A percentile compares a stretch with the other conserved stretches of the same genome.
phyloP scores from a whole-genome alignment of 37 sponge, comb jelly and placozoan genomes.

The Dysidea cf. avara region DNA sequence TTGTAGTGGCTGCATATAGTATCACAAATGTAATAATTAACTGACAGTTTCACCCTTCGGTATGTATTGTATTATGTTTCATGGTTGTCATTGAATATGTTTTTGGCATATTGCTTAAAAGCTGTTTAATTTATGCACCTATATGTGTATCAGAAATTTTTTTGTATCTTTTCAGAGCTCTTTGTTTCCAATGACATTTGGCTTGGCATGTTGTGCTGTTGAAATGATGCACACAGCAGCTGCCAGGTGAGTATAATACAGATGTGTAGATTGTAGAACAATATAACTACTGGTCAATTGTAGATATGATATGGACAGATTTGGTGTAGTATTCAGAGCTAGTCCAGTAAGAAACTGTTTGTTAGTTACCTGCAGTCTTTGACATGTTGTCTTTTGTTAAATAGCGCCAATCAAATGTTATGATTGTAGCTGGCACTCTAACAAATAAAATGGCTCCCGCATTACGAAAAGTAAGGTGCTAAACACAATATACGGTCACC shows the following conservation, averaged over 20 bases:
- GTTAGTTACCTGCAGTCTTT: not conserved
- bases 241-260: slow-evolving; percentile 44
- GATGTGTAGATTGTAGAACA: too few species aligned
- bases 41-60: too few species aligned
- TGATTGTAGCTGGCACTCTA: slow-evolving; percentile 97
- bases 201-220: slow-evolving; percentile 99
- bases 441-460: slow-evolving; percentile 99
- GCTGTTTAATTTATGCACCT: too few species aligned
- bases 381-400: not conserved
- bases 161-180: slow-evolving; percentile 54
- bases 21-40: too few species aligned
- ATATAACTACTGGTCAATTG: too few species aligned
- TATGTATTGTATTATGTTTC: too few species aligned
- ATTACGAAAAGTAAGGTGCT: slow-evolving; percentile 76
- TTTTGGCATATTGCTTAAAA: too few species aligned
- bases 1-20: too few species aligned
- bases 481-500: not conserved
- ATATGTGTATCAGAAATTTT: too few species aligned
- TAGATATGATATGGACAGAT: slow-evolving; percentile 78
- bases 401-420: slow-evolving; percentile 91
- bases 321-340: slow-evolving; percentile 86
- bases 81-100: too few species aligned
- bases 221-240: slow-evolving; percentile 99
- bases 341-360: slow-evolving; percentile 56
- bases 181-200: slow-evolving; percentile 99